These are phyloP conservation scores for Urophycis tenuis DNA, from an alignment of 2,797 vertebrate species.

Conservation along the genomic window DNA sequence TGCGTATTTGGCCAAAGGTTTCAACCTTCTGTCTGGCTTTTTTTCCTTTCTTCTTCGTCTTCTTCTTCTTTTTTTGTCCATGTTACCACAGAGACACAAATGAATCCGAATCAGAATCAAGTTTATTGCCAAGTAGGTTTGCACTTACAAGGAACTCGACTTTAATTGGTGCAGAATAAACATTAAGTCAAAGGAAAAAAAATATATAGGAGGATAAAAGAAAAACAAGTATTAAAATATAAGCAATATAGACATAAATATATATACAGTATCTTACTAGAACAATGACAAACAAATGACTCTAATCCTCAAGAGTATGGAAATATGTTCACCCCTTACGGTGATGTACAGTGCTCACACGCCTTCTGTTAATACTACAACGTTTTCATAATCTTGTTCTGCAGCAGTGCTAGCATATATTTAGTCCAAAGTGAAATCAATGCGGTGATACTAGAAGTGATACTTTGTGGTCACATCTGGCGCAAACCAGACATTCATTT, in stretches of 20 bases:
- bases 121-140: too few species aligned
- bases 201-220: too few species aligned
- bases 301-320: background rate
- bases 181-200: too few species aligned
- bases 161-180: too few species aligned
- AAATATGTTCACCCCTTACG: background rate
- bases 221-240: too few species aligned
- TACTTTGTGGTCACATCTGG: background rate
- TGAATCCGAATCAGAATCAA: too few species aligned
- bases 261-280: too few species aligned
- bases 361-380: background rate
- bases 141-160: too few species aligned
- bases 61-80: too few species aligned
- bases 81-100: background rate
- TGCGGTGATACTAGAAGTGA: background rate
- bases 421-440: background rate
- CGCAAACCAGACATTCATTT: background rate
- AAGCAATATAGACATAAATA: too few species aligned
- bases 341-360: background rate
- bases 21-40: background rate
- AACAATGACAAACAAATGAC: too few species aligned
- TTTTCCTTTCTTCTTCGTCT: too few species aligned
- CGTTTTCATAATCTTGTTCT: background rate
- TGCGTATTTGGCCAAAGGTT: slow-evolving; percentile 61
- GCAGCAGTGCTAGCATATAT: background rate